Base-by-base conservation (phyloP, 2,888 invertebrate species). In the Pristionchus exspectatus region DNA sequence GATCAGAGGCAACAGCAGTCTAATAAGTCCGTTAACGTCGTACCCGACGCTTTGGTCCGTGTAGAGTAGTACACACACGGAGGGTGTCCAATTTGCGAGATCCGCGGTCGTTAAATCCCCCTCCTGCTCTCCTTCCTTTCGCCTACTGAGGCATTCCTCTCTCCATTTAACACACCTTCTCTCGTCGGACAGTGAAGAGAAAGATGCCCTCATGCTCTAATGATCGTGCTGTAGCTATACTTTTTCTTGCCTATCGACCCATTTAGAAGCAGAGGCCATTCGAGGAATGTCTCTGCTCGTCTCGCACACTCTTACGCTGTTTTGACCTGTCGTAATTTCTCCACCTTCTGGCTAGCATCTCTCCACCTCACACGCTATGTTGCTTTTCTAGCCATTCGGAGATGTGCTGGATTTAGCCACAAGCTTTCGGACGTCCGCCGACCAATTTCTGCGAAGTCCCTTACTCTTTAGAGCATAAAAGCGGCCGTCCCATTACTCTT, bases 181-280 rank as follows among this genome's bases (percentile, higher is more conserved):
- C 72, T 72, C 72, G 72, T 33, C 72, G 12, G 72, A 2, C 18
- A 33, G 21, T 3, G 3, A 33, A 2, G 33, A 16, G 72, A 30
- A 72, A 72, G n/a, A 81, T 50, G 81, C 74, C 74, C 74, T 74
- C 74, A 74, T 72, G 14, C 77, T 12, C 50, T 81, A 54, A 81
- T 81, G 81, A 81, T 54, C 81, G 74, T 74, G 7, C 18, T 21
- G 12, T 30, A 5, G 33, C 38, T 33, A n/a, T 18, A 33, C 18
- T 74, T 21, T 27, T 38, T 38, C 38, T 33, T 50, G 44, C 9
- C 44, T 50, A 3, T 50, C 44, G 44, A 50, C 74, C 81, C 27
- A 54, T 81, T 81, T 81, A 81, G 81, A 16, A 10, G 21, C 44
- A 24, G 24, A 24, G 24, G 24, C n/a, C 63, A 63, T 63, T 63